Conservation (phyloP, 1,140 invertebrate genomes). For the Anadara kagoshimensis region DNA sequence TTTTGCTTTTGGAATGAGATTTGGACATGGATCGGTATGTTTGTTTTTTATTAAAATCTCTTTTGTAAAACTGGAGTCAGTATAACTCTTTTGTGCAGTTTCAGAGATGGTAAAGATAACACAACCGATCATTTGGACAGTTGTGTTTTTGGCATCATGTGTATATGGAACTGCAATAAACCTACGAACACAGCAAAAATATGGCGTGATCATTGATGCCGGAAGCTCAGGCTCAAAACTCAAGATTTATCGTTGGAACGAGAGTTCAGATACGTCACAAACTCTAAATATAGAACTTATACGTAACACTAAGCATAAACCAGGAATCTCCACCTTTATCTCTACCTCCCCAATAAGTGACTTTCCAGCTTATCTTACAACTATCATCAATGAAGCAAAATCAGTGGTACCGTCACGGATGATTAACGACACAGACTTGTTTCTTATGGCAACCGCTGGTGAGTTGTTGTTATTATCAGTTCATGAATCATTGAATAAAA, state of each 20-base stretch:
- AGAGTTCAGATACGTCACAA: constrained; percentile 5
- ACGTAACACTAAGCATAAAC: constrained; percentile 43
- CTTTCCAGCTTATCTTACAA: constrained; percentile 39
- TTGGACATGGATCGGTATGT: too few species aligned
- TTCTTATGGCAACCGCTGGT: constrained; percentile 77
- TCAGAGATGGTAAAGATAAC: too few species aligned
- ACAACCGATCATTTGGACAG: too few species aligned
- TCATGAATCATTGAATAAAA: neutral
- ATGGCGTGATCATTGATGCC: constrained; percentile 62
- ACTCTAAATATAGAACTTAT: constrained; percentile 35
- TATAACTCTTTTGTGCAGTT: too few species aligned
- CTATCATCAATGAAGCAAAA: constrained; percentile 55
- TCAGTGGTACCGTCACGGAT: constrained; percentile 59
- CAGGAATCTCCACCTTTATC: constrained; percentile 50
- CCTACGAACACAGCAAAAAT: constrained; percentile 16
- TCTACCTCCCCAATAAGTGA: constrained; percentile 30
- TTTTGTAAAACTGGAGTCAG: too few species aligned
- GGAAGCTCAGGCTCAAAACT: constrained; percentile 65
- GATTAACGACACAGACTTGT: constrained; percentile 66
- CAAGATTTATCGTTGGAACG: constrained; percentile 55
- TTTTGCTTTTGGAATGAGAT: too few species aligned
- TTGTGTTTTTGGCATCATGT: too few species aligned
- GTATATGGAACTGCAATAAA: too few species aligned
- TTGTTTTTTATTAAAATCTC: too few species aligned
- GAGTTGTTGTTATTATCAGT: constrained; percentile 11